A percentile compares a stretch with the other conserved stretches of the same genome.
Evolutionary conservation across 2,797 vertebrate species (phyloP).

Genomic region (Sebastes minor): DNA sequence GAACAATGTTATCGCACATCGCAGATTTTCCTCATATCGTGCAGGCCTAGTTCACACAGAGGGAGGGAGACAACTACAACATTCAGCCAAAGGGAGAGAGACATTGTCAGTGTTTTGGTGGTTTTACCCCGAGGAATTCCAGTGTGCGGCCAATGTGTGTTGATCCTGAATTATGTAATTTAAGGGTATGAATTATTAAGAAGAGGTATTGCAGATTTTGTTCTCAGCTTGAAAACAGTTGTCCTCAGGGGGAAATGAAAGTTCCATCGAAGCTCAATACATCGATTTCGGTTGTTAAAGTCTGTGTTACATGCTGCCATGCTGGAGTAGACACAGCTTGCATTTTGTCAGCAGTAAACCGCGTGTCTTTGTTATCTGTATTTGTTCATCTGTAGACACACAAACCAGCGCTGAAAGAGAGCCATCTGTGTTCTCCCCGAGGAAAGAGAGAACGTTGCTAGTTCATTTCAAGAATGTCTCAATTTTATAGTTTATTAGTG

Average conservation of each 20-base stretch:
- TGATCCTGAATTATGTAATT: neutral
- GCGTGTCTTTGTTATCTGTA: neutral
- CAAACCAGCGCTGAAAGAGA: conserved; percentile 16
- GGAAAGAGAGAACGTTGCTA: neutral
- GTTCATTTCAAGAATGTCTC: conserved; percentile 13
- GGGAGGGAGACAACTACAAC: neutral
- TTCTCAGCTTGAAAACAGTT: neutral
- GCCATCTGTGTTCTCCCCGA: conserved; percentile 41
- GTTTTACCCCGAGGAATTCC: neutral
- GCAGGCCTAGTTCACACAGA: too few species aligned
- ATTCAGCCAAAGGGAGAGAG: neutral
- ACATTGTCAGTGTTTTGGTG: neutral
- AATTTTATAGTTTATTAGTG: conserved; percentile 13
- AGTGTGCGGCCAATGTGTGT: neutral
- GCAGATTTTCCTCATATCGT: too few species aligned
- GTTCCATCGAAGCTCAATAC: neutral
- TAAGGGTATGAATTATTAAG: neutral
- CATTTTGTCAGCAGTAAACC: neutral
- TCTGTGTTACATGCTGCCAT: neutral
- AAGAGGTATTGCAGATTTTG: neutral
- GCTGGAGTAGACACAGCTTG: conserved; percentile 5
- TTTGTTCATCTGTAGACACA: conserved; percentile 12
- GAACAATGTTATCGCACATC: too few species aligned
- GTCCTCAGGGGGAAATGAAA: neutral
- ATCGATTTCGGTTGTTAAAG: neutral